Percentiles rank a stretch among this genome's conserved stretches.
These are phyloP conservation scores for Strigops habroptila DNA, from an alignment of 2,113 vertebrate species.

Conservation along the genomic window DNA sequence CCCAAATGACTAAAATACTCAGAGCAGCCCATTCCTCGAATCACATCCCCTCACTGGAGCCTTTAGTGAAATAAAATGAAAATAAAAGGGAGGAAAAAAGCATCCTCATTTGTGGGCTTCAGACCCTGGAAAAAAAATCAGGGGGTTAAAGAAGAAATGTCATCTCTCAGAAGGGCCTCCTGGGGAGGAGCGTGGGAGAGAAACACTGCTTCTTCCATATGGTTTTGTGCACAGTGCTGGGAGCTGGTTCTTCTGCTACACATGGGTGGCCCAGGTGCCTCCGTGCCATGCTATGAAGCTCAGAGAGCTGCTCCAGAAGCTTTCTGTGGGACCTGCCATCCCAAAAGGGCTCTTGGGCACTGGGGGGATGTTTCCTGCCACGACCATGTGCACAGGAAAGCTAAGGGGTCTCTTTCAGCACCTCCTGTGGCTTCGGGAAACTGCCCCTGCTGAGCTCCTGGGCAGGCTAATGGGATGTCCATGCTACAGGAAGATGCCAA, in stretches of 20 bases:
- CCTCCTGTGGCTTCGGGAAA: not conserved
- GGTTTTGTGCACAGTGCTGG: not conserved
- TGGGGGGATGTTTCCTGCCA: not conserved
- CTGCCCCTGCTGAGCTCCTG: not conserved
- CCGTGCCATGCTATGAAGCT: not conserved
- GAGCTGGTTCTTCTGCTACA: not conserved
- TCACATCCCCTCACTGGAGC: not conserved
- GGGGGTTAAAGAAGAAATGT: not conserved
- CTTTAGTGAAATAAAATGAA: not conserved
- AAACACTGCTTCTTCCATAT: not conserved
- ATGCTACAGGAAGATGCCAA: not conserved
- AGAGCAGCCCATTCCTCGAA: not conserved
- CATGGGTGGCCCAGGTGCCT: not conserved
- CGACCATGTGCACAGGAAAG: fast-evolving
- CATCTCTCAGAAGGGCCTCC: not conserved
- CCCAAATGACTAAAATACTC: not conserved
- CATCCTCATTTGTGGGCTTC: not conserved
- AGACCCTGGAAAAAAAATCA: not conserved
- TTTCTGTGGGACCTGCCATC: not conserved
- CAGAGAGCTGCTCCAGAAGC: not conserved
- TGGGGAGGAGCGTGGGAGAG: conserved; percentile 8
- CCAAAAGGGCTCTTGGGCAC: not conserved
- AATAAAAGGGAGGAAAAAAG: not conserved
- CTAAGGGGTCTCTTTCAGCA: not conserved
- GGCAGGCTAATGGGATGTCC: not conserved